Base-by-base conservation (phyloP, 2,797 vertebrate species). In the Alauda arvensis region DNA sequence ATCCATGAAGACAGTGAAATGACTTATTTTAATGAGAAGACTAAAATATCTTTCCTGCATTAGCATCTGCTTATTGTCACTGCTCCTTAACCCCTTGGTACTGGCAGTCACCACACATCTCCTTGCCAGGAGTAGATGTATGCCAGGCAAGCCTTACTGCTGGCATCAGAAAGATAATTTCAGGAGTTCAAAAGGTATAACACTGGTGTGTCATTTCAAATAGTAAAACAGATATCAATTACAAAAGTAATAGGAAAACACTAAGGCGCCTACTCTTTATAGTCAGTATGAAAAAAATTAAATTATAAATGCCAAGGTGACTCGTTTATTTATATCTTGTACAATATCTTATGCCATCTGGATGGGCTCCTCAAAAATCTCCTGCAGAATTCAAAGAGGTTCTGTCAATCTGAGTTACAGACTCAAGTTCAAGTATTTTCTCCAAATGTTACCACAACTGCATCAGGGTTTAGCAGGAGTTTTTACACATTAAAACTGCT, bases 381-480 rank as follows among this genome's bases (percentile, higher is more conserved):
- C 68, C 37, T 51, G 29, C n/a, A 75, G 70, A 56, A 81, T 45
- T 62, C 37, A 49, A 2, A 75, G 83, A 9, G 97, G 96, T 92
- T 98, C 97, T 12, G 83, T 81, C 97, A 98, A 90, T 96, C 96
- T 42, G 95, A 96, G 95, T 94, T 70, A 98, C 62, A 45, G 97
- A 98, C 24, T 98, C 95, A 8, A 95, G 77, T 2, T 97, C 97
- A 45, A 91, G 86, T 98, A 42, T 94, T 68, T 33, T 93, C 40
- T 91, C 96, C 94, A 91, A 98, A 98, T 26, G 21, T 93, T 83
- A 91, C 96, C 8, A 20, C 98, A 98, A 93, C 95, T 97, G 71
- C 98, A 97, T 97, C 98, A 98, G 52, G 97, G 96, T 96, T 88
- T 96, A 86, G 97, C 93, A 52, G 97, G 97, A 70, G 97, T 96